Evolutionary conservation across 2,888 invertebrate genomes (phyloP).

Genomic region (Prosapia bicincta): DNA sequence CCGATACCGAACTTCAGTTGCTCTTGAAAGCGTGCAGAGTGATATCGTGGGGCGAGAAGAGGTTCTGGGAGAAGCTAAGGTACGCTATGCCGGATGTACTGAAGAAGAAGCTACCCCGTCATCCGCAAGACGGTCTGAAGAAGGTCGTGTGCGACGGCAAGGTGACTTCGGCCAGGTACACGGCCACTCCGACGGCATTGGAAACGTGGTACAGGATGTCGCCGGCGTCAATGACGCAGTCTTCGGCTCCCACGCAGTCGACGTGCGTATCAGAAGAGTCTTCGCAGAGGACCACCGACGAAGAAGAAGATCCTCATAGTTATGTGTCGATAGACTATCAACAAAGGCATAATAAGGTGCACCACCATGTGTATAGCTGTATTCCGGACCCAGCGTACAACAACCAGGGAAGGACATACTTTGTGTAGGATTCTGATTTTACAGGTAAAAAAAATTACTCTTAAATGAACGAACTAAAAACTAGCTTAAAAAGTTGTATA

Average conservation of each 20-base stretch:
- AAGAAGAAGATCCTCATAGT: constrained; percentile 62
- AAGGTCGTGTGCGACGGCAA: constrained; percentile 56
- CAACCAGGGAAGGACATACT: constrained; percentile 40
- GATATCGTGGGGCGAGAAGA: constrained; percentile 81
- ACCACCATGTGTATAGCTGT: constrained; percentile 42
- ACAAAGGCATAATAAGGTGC: constrained; percentile 37
- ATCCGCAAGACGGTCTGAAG: constrained; percentile 43
- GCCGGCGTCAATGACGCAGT: constrained; percentile 42
- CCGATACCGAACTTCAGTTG: constrained; percentile 82
- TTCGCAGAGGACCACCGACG: constrained; percentile 52
- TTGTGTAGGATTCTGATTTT: constrained; percentile 35
- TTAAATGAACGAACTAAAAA: no score
- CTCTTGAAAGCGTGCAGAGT: constrained; percentile 84
- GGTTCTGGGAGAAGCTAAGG: constrained; percentile 91
- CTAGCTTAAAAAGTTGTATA: no score
- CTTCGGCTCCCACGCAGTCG: constrained; percentile 40
- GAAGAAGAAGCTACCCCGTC: constrained; percentile 30
- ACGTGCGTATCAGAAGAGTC: constrained; percentile 43
- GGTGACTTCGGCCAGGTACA: constrained; percentile 55
- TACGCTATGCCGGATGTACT: constrained; percentile 83
- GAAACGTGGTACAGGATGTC: constrained; percentile 59
- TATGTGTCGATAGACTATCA: constrained; percentile 60
- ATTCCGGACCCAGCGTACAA: constrained; percentile 41
- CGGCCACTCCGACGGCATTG: constrained; percentile 68
- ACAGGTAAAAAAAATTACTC: not conserved